These are phyloP conservation scores for Bellardia bayeri DNA, from an alignment of 2,888 invertebrate genomes.

Conservation along the genomic window DNA sequence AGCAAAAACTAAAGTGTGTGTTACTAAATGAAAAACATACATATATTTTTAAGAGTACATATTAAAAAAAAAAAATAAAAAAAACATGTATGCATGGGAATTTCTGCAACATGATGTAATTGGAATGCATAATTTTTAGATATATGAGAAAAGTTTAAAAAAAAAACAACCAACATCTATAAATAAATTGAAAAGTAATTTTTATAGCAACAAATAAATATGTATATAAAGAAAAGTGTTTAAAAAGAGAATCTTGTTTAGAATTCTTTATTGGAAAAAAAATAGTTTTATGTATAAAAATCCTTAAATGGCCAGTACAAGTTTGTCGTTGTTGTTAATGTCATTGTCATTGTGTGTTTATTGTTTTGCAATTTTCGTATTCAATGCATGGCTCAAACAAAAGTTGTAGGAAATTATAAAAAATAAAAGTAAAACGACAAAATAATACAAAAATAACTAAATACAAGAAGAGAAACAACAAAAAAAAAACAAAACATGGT, in stretches of 20 bases:
- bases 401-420: slow-evolving; percentile 65
- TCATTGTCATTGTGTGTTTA: slow-evolving; percentile 2
- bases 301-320: slow-evolving; percentile 63
- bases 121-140: slow-evolving; percentile 56
- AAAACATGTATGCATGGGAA: slow-evolving; percentile 34
- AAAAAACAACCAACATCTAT: slow-evolving; percentile 2
- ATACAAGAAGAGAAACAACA: neutral
- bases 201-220: neutral
- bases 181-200: slow-evolving; percentile 46
- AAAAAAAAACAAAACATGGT: slow-evolving; percentile 40
- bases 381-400: slow-evolving; percentile 50
- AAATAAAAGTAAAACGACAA: slow-evolving; percentile 70
- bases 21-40: slow-evolving; percentile 42
- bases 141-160: neutral
- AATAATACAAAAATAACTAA: slow-evolving; percentile 16
- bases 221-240: slow-evolving; percentile 35
- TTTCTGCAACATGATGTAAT: slow-evolving; percentile 64
- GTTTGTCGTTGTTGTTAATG: slow-evolving; percentile 20
- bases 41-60: slow-evolving; percentile 24
- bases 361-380: slow-evolving; percentile 18
- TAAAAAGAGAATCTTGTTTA: slow-evolving; percentile 55
- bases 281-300: slow-evolving; percentile 20
- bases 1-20: slow-evolving; percentile 44
- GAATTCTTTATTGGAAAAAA: slow-evolving; percentile 29
- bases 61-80: slow-evolving; percentile 10